Base-by-base conservation (phyloP, 2,797 vertebrate species). In the Notamacropus eugenii region DNA sequence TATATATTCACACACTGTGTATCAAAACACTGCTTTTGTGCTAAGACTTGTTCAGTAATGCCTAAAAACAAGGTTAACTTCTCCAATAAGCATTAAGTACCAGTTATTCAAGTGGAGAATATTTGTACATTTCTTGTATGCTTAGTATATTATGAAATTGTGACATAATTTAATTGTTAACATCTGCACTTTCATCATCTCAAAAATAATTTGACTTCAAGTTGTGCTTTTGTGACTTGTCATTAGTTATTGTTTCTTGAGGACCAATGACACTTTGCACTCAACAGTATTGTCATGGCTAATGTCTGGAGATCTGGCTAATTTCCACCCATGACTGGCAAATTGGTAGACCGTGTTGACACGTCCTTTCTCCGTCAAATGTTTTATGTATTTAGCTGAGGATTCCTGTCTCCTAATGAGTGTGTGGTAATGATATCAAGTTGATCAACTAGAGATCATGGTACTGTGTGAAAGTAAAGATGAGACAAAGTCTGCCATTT, bases 11-110 rank as follows among this genome's bases (percentile, higher is more conserved):
- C 16, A 22, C 94, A 93, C 94, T 91, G 56, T 74, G 55, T 98
- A 97, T 98, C 95, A 98, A 97, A 98, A 98, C 55, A 97, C 94
- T 97, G 82, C 94, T 97, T 95, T 97, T 97, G 97, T 1, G 95
- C 96, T 96, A 97, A 97, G 95, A 94, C 29, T 92, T 90, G 58
- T 92, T 96, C 96, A 54, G 4, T 82, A 92, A 62, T 90, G 91
- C 0, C 55, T 95, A 93, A 97, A 98, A 97, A 97, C 93, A 67
- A 94, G 96, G 14, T n/a, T 92, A 90, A 54, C 93, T 87, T 92
- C 55, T 95, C 95, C 93, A 95, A 97, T 96, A 57, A 94, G 50
- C 4, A n/a, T 93, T 96, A 93, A 95, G 74, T 3, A 10, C 6
- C 55, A 91, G 29, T 59, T 96, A 95, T 10, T 91, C 22, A 87